Evolutionary conservation across 2,113 vertebrate genomes (phyloP), one percentile per base, ranked within the genome.

Genomic region (Illadopsis cleaveri): DNA sequence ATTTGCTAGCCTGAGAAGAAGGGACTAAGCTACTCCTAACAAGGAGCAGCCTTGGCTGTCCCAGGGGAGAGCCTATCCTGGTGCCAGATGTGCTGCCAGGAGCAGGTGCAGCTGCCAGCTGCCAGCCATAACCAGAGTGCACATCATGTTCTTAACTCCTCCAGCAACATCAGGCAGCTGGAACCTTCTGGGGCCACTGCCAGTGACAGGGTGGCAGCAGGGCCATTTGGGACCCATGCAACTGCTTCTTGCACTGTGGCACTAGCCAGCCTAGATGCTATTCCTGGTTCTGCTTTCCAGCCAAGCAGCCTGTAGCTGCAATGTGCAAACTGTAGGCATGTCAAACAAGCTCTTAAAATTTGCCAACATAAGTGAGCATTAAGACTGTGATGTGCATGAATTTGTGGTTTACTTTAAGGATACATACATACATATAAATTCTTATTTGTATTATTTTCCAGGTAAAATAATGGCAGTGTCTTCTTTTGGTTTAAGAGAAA

Each of bases 131-230:
- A 48, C 24, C 40, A 60, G 30, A 35, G 45, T 69, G 69, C 28
- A 44, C 53, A 5, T 7, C 4, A 1, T 1, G 12, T n/a, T 75
- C 70, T 77, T 40, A 23, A 22, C 38, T 33, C 5, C 47, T 30
- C 19, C 11, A 24, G 53, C 51, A 90, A 4, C 8, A 10, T 3
- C 56, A 48, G 45, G 9, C 79, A 62, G 56, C 9, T 3, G 0
- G 4, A 84, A 82, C 28, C 20, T 50, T 40, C 28, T 1, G 10
- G 61, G 53, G 35, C 56, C 12, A 1, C 4, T 64, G 60, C 30
- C 44, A 79, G 57, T 1, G 4, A 3, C 0, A 0, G 44, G 64
- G 66, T 11, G 35, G 44, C 44, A 72, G 38, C 15, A 60, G 45
- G 69, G 54, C 48, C 64, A 6, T 10, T 27, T 68, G 35, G 40